Percentiles rank a stretch among this genome's conserved stretches.
Evolutionary conservation across 2,888 invertebrate species (phyloP).

Genomic region (Trichogramma dendrolimi): DNA sequence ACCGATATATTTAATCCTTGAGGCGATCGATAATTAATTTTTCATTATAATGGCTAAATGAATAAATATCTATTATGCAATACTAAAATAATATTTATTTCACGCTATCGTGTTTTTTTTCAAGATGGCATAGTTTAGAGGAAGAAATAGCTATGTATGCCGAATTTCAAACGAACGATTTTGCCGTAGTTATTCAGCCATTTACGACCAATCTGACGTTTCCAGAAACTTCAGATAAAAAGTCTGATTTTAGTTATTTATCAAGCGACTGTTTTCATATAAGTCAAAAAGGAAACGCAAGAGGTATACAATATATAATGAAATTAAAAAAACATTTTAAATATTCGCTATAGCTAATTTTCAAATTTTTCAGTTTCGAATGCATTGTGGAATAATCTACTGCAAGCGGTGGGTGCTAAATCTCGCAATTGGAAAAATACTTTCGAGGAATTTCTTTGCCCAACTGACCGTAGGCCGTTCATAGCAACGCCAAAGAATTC

Average conservation of each 20-base stretch:
- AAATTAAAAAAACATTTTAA: slow-evolving; percentile 1
- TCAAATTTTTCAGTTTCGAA: slow-evolving; percentile 53
- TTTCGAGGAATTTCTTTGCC: slow-evolving; percentile 53
- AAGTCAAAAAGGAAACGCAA: slow-evolving; percentile 60
- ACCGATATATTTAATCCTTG: no score
- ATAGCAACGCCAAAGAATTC: slow-evolving; percentile 42
- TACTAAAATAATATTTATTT: neutral
- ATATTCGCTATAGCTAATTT: slow-evolving; percentile 4
- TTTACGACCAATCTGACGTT: slow-evolving; percentile 52
- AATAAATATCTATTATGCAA: no score
- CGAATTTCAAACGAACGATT: slow-evolving; percentile 57
- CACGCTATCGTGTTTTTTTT: neutral
- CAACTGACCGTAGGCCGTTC: slow-evolving; percentile 53
- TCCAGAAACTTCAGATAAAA: slow-evolving; percentile 50
- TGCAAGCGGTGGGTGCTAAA: slow-evolving; percentile 57
- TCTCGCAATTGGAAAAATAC: slow-evolving; percentile 43
- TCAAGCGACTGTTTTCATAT: slow-evolving; percentile 64
- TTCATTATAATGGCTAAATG: no score
- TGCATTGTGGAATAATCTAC: slow-evolving; percentile 61
- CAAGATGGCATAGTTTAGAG: slow-evolving; percentile 56
- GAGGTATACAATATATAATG: slow-evolving; percentile 48
- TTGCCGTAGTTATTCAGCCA: slow-evolving; percentile 58
- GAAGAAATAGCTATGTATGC: slow-evolving; percentile 52
- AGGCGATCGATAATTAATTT: no score
- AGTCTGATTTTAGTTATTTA: slow-evolving; percentile 55